Percentiles rank a stretch among this genome's conserved stretches.
These are phyloP conservation scores for Azemiops feae DNA, from an alignment of 2,113 vertebrate genomes.

Conservation along the genomic window DNA sequence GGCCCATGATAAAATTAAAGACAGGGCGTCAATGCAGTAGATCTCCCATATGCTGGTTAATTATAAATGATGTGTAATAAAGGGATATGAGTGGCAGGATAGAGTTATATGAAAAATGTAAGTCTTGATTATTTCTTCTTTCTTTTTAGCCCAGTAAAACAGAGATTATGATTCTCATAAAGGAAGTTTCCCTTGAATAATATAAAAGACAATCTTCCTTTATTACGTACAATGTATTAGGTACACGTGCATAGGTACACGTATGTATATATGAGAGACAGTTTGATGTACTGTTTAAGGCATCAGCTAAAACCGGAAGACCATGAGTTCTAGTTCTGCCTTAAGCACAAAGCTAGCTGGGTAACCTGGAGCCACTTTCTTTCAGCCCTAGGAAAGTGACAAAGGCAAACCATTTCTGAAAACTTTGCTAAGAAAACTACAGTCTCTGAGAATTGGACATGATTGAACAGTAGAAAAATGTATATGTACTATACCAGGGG, in stretches of 20 bases:
- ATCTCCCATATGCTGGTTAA: slow-evolving; percentile 45
- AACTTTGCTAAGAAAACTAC: background rate
- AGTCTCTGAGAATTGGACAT: background rate
- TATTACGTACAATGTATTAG: background rate
- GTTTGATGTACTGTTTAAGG: background rate
- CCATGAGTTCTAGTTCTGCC: background rate
- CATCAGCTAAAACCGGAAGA: background rate
- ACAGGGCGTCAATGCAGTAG: background rate
- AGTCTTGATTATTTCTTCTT: slow-evolving; percentile 42
- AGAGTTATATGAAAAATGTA: slow-evolving; percentile 30
- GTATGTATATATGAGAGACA: background rate
- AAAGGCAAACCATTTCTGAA: background rate
- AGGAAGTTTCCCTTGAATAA: slow-evolving; percentile 1
- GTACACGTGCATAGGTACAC: background rate
- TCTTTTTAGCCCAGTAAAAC: slow-evolving; percentile 33
- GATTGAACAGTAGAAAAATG: background rate
- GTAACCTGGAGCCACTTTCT: background rate
- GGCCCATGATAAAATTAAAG: slow-evolving; percentile 23
- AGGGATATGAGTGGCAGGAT: slow-evolving; percentile 48
- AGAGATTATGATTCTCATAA: slow-evolving; percentile 11
- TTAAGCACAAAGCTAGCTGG: background rate
- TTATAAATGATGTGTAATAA: slow-evolving; percentile 48
- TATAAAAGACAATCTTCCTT: background rate
- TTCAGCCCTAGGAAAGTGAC: background rate
- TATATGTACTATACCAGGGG: background rate